phyloP scores from a whole-genome alignment of 2,888 invertebrate species.

The Xylota sylvarum region DNA sequence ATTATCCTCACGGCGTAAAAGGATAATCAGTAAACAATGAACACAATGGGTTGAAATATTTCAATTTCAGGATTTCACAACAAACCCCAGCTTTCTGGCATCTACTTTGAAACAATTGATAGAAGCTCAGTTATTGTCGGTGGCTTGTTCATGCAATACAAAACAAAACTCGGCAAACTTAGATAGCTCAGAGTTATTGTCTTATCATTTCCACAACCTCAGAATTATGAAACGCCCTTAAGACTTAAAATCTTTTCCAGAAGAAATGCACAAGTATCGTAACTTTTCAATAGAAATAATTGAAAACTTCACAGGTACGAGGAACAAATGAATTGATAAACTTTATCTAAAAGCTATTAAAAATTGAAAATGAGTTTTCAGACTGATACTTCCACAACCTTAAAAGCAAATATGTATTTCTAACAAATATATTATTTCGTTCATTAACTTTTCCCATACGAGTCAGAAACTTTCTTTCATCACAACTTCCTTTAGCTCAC shows the following conservation, averaged over 20 bases:
- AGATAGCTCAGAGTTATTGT: no score
- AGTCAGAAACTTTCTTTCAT: not conserved
- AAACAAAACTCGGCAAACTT: no score
- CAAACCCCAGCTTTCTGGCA: no score
- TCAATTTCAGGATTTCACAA: no score
- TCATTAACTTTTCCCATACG: constrained; percentile 9
- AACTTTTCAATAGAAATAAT: not conserved
- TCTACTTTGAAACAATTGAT: no score
- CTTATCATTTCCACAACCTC: no score
- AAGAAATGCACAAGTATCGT: not conserved
- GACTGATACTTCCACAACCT: no score
- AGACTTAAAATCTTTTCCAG: not conserved
- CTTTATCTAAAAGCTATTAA: constrained; percentile 28
- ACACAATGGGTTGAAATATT: no score
- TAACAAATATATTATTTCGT: not conserved
- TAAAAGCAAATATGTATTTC: not conserved
- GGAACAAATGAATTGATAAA: constrained; percentile 13
- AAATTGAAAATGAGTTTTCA: constrained; percentile 22
- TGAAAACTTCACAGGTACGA: constrained; percentile 1
- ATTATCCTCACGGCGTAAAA: no score
- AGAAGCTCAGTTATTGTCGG: no score
- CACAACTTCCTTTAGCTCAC: not conserved
- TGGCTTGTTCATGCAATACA: no score
- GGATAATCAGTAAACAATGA: no score
- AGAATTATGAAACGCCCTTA: not conserved